Evolutionary conservation across 2,797 vertebrate species (phyloP).

Genomic region (Leptatherina wallacei): DNA sequence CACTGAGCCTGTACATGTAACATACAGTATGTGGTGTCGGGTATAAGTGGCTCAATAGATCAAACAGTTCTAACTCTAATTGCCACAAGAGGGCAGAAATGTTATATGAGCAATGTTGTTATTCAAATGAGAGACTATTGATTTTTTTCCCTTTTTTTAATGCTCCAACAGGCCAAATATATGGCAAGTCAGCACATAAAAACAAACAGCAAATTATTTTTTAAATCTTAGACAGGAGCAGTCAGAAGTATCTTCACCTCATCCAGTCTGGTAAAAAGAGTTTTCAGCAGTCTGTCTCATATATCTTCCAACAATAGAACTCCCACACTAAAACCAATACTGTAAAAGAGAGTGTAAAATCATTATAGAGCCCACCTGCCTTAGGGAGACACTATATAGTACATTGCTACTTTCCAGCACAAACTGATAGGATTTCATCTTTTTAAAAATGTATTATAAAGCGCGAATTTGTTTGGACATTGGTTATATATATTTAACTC

Average conservation of each 20-base stretch:
- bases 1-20: neutral
- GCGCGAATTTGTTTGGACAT: neutral
- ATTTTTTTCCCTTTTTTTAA: no score
- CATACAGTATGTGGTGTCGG: constrained; percentile 9
- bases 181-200: neutral
- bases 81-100: constrained; percentile 63
- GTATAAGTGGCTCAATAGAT: constrained; percentile 3
- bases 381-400: neutral
- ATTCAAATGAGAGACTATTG: neutral
- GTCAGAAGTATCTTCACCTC: neutral
- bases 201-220: no score
- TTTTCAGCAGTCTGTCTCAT: neutral
- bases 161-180: no score
- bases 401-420: neutral
- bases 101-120: neutral
- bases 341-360: constrained; percentile 5
- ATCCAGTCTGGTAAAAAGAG: neutral
- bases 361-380: neutral
- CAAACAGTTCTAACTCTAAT: neutral
- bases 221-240: no score
- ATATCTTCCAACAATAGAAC: neutral
- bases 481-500: no score
- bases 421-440: neutral
- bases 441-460: neutral
- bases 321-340: constrained; percentile 4